These are phyloP conservation scores for Catonia carolina DNA, from an alignment of 2,888 invertebrate species.

Conservation along the genomic window DNA sequence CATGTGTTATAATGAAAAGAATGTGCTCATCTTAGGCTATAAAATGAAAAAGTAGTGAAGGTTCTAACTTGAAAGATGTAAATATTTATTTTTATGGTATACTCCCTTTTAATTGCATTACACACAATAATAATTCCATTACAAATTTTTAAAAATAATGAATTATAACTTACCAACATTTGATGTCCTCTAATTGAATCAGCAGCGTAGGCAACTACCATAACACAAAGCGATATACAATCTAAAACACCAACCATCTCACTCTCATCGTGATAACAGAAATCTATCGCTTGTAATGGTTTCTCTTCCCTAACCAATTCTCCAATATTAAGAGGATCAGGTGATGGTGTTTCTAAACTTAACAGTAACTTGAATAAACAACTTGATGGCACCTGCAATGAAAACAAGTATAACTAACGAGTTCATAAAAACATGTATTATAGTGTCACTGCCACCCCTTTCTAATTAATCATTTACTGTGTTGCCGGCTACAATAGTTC, in stretches of 20 bases:
- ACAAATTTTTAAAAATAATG: no score
- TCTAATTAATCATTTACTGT: no score
- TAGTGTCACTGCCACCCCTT: no score
- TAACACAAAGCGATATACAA: conserved; percentile 96
- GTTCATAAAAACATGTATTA: no score
- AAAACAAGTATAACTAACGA: neutral
- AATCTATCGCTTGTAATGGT: conserved; percentile 90
- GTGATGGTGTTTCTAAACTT: conserved; percentile 88
- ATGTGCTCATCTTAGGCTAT: no score
- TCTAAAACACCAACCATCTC: conserved; percentile 95
- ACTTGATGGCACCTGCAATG: conserved; percentile 70
- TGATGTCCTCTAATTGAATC: conserved; percentile 89
- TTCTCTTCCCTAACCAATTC: conserved; percentile 87
- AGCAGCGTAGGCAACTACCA: conserved; percentile 97
- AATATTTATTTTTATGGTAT: no score
- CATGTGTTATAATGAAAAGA: no score
- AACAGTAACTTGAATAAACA: conserved; percentile 86
- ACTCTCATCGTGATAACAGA: conserved; percentile 97
- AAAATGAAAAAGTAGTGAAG: no score
- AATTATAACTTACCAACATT: conserved; percentile 61
- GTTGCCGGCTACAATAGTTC: no score
- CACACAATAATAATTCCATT: no score
- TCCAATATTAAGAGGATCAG: conserved; percentile 88
- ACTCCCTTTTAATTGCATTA: no score
- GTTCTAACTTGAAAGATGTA: no score